Evolutionary conservation across 1,140 invertebrate genomes (phyloP), one percentile per base, ranked within the genome.

Genomic region (Listronotus bonariensis): DNA sequence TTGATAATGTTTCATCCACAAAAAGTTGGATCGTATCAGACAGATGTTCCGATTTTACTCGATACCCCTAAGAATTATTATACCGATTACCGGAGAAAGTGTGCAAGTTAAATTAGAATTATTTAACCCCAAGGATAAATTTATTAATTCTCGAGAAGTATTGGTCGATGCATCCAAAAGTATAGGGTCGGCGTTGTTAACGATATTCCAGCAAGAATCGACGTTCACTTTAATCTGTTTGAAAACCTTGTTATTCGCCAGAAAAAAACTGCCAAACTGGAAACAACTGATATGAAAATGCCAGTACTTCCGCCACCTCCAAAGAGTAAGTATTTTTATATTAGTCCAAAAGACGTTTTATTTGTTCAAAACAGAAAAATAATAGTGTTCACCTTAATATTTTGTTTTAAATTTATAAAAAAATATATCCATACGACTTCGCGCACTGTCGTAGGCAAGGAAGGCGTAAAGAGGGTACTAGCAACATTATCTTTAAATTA

Each of bases 41-140:
- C 77, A 14, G 68, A 53, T 45, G 32, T 82, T 3, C 41, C 54
- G 15, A 77, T 82, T 64, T 52, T 67, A 5, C 66, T 80, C 1
- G 77, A 80, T 55, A 76, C 68, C n/a, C 67, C 68, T 40, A 52
- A 41, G 34, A 67, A 77, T 42, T 3, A 65, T 67, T 6, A 65
- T 82, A 45, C 69, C 51, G 40, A 73, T 82, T 45, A 68, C 15
- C 6, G 81, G 81, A 17, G 75, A 81, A 74, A 80, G 79, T 17
- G 78, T 80, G 15, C 26, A 59, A 0, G 69, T 73, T 1, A 56
- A 80, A 76, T 65, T 82, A 7, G 65, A 65, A 36, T 55, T 82
- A 14, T 68, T 69, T 8, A 77, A 81, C 54, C 65, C 73, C 6
- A 63, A 69, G 8, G 74, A 82, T 49, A 79, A 77, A 66, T 74